These are phyloP conservation scores for Brachymystax lenok DNA, from an alignment of 2,797 vertebrate genomes.

Conservation along the genomic window DNA sequence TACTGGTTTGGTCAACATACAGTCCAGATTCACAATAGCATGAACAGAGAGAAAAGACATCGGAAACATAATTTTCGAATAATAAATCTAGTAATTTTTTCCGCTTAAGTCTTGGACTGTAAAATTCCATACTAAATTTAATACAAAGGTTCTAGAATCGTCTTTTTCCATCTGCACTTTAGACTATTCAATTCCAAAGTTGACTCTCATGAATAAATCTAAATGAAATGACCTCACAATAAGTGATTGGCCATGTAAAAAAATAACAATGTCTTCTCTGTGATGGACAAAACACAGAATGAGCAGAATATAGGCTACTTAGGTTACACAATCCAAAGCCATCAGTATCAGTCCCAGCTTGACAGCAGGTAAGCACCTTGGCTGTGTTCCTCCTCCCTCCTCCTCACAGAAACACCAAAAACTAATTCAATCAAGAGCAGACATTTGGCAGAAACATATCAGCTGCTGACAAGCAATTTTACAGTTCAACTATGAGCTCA, in stretches of 20 bases:
- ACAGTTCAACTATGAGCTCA: conserved; percentile 66
- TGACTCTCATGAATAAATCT: conserved; percentile 29
- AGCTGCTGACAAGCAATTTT: conserved; percentile 76
- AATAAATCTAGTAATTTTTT: neutral
- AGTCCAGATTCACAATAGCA: neutral
- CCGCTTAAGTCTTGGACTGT: neutral
- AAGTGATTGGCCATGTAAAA: neutral
- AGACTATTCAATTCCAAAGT: conserved; percentile 11
- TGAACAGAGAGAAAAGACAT: neutral
- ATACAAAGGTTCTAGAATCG: neutral
- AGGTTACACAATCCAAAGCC: conserved; percentile 39
- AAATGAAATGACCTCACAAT: neutral
- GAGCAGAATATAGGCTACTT: conserved; percentile 5
- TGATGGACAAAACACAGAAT: neutral
- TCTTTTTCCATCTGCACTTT: neutral
- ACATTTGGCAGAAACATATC: conserved; percentile 71
- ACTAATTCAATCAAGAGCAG: conserved; percentile 74
- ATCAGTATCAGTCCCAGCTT: conserved; percentile 44
- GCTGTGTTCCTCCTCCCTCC: conserved; percentile 59
- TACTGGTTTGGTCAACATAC: neutral
- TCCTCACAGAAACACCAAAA: conserved; percentile 54
- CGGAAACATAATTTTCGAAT: too few relatives aligned
- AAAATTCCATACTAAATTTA: neutral
- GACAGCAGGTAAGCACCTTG: conserved; percentile 65
- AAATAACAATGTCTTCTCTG: neutral